These are phyloP conservation scores for Ptilodon capucinus DNA, from an alignment of 2,888 invertebrate genomes.

Conservation along the genomic window DNA sequence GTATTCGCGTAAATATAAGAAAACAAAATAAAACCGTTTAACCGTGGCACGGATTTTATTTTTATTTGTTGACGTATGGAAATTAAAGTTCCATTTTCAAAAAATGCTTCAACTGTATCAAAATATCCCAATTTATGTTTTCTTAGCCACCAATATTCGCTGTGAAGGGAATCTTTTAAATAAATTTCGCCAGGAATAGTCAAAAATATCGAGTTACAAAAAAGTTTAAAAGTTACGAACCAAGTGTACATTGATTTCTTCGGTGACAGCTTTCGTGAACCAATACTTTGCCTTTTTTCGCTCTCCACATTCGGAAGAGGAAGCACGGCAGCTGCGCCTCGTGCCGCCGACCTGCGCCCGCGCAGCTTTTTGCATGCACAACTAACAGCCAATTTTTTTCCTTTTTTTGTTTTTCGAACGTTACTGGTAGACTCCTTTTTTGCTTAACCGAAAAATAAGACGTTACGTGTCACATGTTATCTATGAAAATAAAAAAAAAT, in stretches of 20 bases:
- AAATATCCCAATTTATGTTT: too few relatives aligned
- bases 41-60: too few relatives aligned
- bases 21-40: too few relatives aligned
- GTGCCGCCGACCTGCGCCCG: slow-evolving; percentile 65
- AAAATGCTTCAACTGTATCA: too few relatives aligned
- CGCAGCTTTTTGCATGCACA: slow-evolving; percentile 67
- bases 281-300: slow-evolving; percentile 55
- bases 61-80: neutral
- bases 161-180: neutral
- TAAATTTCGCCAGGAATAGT: slow-evolving; percentile 1
- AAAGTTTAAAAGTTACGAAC: slow-evolving; percentile 29
- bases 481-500: slow-evolving; percentile 26
- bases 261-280: slow-evolving; percentile 68
- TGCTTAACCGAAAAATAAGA: slow-evolving; percentile 26
- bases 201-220: slow-evolving; percentile 26
- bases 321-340: slow-evolving; percentile 77
- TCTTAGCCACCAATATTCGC: neutral
- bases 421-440: slow-evolving; percentile 38
- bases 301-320: slow-evolving; percentile 70
- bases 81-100: too few relatives aligned
- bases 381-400: slow-evolving; percentile 58
- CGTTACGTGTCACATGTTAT: slow-evolving; percentile 35
- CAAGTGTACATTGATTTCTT: slow-evolving; percentile 47
- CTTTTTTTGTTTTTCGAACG: slow-evolving; percentile 52
- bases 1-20: too few relatives aligned